Percentiles rank a stretch among this genome's conserved stretches.
Conservation (phyloP, 2,113 vertebrate genomes). For the Coryphaenoides rupestris region DNA sequence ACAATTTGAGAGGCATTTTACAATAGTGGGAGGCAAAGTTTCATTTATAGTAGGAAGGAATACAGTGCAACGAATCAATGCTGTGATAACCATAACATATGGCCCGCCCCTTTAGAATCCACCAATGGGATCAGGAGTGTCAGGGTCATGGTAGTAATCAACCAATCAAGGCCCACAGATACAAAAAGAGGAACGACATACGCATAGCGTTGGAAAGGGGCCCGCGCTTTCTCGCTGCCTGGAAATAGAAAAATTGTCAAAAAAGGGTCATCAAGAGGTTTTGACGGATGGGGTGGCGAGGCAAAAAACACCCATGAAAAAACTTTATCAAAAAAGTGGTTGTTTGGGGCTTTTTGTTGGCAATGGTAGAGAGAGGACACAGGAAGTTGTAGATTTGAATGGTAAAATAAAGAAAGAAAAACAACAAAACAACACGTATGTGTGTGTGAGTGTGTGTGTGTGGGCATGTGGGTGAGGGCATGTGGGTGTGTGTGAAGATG, state of each 20-base stretch:
- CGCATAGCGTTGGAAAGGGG: conserved; percentile 72
- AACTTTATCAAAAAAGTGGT: conserved; percentile 83
- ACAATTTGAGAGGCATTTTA: conserved; percentile 87
- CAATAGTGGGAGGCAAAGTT: conserved; percentile 77
- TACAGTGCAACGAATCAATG: conserved; percentile 76
- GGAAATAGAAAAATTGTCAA: conserved; percentile 81
- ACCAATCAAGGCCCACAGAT: conserved; percentile 80
- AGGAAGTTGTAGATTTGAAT: conserved; percentile 60
- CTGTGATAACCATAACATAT: conserved; percentile 73
- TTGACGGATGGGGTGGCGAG: conserved; percentile 74
- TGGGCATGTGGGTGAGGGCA: conserved; percentile 19
- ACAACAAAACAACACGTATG: conserved; percentile 39
- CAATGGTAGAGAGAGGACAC: conserved; percentile 82
- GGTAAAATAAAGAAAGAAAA: conserved; percentile 41
- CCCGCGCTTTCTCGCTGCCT: conserved; percentile 74
- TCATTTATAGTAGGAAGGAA: conserved; percentile 68
- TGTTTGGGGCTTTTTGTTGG: conserved; percentile 85
- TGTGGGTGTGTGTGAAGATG: neutral
- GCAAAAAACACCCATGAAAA: conserved; percentile 80
- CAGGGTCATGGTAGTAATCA: conserved; percentile 87
- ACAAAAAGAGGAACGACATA: conserved; percentile 66
- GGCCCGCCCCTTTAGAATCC: conserved; percentile 87
- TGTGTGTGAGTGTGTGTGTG: conserved; percentile 10
- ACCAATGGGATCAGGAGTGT: conserved; percentile 95
- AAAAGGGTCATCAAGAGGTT: conserved; percentile 76